Evolutionary conservation across 2,888 invertebrate species (phyloP).

Genomic region (Mimumesa dahlbomi): DNA sequence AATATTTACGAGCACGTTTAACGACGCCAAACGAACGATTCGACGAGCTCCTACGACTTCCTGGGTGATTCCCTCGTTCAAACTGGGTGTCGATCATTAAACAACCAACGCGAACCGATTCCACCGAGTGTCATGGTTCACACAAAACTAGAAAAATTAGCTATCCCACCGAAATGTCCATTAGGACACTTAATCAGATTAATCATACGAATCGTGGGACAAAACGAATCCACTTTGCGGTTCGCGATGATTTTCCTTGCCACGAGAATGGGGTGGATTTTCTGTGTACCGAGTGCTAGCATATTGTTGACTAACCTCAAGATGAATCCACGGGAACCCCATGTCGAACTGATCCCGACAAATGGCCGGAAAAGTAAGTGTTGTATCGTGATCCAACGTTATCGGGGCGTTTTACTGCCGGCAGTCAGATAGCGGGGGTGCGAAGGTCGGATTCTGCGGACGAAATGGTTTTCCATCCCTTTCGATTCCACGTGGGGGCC

Average conservation of each 20-base stretch:
- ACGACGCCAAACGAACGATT: constrained; percentile 45
- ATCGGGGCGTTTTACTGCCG: constrained; percentile 54
- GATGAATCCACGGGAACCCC: constrained; percentile 30
- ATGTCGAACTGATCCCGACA: constrained; percentile 65
- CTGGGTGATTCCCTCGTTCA: constrained; percentile 35
- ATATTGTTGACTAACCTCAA: constrained; percentile 49
- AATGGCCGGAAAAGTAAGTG: constrained; percentile 76
- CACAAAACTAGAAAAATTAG: not conserved
- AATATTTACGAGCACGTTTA: constrained; percentile 50
- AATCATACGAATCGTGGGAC: not conserved
- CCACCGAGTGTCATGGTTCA: constrained; percentile 44
- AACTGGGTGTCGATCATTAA: constrained; percentile 52
- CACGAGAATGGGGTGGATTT: not conserved
- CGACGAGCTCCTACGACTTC: constrained; percentile 41
- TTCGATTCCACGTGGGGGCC: constrained; percentile 33
- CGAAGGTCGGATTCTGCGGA: constrained; percentile 73
- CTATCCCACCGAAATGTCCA: constrained; percentile 16
- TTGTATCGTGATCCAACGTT: constrained; percentile 70
- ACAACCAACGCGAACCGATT: constrained; percentile 7
- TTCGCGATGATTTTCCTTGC: constrained; percentile 11
- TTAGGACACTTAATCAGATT: constrained; percentile 20
- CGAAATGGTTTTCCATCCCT: constrained; percentile 61
- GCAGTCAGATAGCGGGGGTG: constrained; percentile 36
- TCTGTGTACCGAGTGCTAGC: constrained; percentile 27
- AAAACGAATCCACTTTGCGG: constrained; percentile 45